Base-by-base conservation (phyloP, 2,888 invertebrate genomes). In the Cephus runcator region DNA sequence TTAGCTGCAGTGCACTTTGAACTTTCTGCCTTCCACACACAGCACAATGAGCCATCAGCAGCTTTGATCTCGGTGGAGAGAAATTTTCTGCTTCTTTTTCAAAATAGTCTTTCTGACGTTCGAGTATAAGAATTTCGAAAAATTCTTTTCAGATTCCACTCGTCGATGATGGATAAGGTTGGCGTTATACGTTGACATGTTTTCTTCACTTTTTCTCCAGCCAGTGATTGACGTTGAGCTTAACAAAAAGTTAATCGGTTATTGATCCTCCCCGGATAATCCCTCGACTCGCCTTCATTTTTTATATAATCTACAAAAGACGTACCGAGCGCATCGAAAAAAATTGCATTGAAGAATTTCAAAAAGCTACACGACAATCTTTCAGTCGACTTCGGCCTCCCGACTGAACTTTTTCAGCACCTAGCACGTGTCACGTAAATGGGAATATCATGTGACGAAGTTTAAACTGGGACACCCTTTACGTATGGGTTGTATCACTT, bases 181-280 rank as follows among this genome's bases (percentile, higher is more conserved):
- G 56, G 23, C 56, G 56, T 56, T 56, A 9, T 23, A 56, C 9
- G 56, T 56, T 23, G 9, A 56, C 23, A 56, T 56, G 56, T 56
- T 56, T 23, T 56, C 56, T 56, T 23, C 23, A 56, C 56, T 56
- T 56, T 56, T 56, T 23, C 23, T 56, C 0, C 56, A 9, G 56
- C 23, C 1, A 1, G 56, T 56, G 56, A 56, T 56, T 2, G 56
- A 56, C 56, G 56, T 56, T 23, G 56, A 56, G 56, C 56, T 56
- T 11, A 79, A 73, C 77, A 79, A 79, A 73, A 79, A 40, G 71
- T 36, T 79, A 78, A 78, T 78, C 73, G 77, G 34, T 78, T 78
- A 79, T 79, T 76, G 79, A 79, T 79, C 79, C 73, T 31, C 73
- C 34, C 56, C 23, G 9, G 23, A 56, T 56, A 56, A 56, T 40